Base-by-base conservation (phyloP, 2,113 vertebrate genomes). In the Melanerpes formicivorus region DNA sequence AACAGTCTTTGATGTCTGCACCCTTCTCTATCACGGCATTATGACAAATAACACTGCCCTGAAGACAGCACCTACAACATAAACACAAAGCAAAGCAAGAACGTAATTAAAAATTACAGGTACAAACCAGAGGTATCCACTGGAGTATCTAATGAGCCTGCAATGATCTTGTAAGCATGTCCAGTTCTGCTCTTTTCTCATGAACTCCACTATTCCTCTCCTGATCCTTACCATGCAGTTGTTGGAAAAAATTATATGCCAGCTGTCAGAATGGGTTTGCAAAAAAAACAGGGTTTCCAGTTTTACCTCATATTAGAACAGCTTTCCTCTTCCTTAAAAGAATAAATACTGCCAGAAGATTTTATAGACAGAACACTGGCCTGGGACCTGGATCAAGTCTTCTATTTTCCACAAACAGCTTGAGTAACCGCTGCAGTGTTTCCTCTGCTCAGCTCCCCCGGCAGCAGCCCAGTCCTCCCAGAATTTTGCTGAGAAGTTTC, bases 1-100 rank as follows among this genome's bases (percentile, higher is more conserved):
- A 98, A 93, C 99, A 99, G 96, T 99, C 98, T 87, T 98, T 99
- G 91, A 99, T 97, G 93, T 99, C 99, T 21, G 98, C 98, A 82
- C 99, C 99, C 81, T 98, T 98, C 92, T 99, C 98, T 72, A 99
- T 99, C 52, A 99, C 95, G 1, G 98, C 99, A 1, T 98, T 98
- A 93, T 98, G 99, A 94, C 99, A 99, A 97, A 99, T 98, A 93
- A 99, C 98, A 9, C 99, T 99, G 94, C 98, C 98, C 65, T 98
- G 98, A 96, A 99, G 98, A 95, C 91, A 99, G 96, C 99, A 99
- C 94, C 99, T 99, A 97, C 34, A 97, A 97, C 54, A 84, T 3
- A 96, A 93, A 60, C 81, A 94, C 48, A 89, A 82, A 72, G 46
- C 21, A 91, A 77, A 82, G 44, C 25, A 87, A 73, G 67, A 88